Evolutionary conservation across 2,888 invertebrate species (phyloP).

Genomic region (Thymelicus lineola): DNA sequence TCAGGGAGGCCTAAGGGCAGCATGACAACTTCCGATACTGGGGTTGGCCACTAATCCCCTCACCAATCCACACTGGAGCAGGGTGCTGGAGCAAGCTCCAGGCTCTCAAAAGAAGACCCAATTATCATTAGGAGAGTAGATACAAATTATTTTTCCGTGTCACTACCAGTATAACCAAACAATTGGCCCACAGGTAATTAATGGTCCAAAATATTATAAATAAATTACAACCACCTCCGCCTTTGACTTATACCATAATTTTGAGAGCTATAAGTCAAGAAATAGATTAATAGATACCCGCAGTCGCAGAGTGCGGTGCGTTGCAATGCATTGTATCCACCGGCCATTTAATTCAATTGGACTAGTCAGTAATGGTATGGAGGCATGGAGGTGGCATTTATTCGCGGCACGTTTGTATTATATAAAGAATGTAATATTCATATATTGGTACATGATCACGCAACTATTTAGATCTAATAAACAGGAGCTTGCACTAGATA

Average conservation of each 20-base stretch:
- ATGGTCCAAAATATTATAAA: neutral
- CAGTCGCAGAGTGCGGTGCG: slow-evolving; percentile 9
- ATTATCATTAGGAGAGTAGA: no score
- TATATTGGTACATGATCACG: neutral
- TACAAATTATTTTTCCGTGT: no score
- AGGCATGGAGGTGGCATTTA: neutral
- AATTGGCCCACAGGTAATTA: no score
- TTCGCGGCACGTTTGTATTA: neutral
- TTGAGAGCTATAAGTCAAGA: slow-evolving; percentile 20
- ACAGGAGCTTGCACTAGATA: neutral
- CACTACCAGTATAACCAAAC: no score
- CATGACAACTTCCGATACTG: no score
- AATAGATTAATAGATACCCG: slow-evolving; percentile 32
- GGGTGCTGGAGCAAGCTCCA: no score
- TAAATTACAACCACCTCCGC: neutral
- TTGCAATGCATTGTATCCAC: slow-evolving; percentile 10
- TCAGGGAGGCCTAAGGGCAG: no score
- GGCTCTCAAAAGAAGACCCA: no score
- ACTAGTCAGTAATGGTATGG: neutral
- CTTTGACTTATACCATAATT: slow-evolving; percentile 5
- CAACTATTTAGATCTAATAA: neutral
- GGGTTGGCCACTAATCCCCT: no score
- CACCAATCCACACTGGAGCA: no score
- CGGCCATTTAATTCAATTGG: neutral
- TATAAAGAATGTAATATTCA: neutral